Base-by-base conservation (phyloP, 2,797 vertebrate genomes). In the Thalassophryne amazonica region DNA sequence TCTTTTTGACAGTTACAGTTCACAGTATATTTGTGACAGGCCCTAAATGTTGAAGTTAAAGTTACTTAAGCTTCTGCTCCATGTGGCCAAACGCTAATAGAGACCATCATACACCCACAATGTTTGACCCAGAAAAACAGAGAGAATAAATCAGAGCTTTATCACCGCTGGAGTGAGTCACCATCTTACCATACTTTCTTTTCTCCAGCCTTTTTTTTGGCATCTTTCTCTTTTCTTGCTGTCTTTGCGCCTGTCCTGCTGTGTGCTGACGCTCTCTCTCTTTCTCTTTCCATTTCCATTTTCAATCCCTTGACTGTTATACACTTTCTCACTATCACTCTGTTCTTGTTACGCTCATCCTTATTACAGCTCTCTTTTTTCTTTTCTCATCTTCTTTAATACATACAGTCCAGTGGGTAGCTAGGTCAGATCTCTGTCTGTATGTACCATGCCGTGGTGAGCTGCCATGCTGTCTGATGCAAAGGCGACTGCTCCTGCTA, bases 111-210 rank as follows among this genome's bases (percentile, higher is more conserved):
- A 81, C 83, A 71, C 81, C 79, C 80, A 86, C 82, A 80, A 43
- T 78, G 71, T 78, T 69, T 90, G 89, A 88, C 88, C 89, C 81
- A 89, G 85, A 90, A 89, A 88, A 88, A 88, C 84, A 88, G 39
- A 79, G 77, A 82, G 77, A 85, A 89, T 86, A 87, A n/a, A 86
- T 84, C 83, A 86, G 61, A 76, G 83, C 77, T 84, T 79, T 84
- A 78, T 80, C 83, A 81, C 71, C 73, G 69, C 64, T 83, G 69
- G 69, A 81, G 60, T 87, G 88, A 90, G 78, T 90, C 84, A 89
- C 80, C 74, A 80, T 81, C 73, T 76, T 73, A 54, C 73, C 71
- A 63, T 82, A 69, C 73, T 79, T 62, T 81, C 61, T 73, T 69
- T 34, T 75, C 61, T 68, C 49, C 61, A 69, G 52, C 55, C 36